These are phyloP conservation scores for Acleris literana DNA, from an alignment of 2,888 invertebrate species.

Conservation along the genomic window DNA sequence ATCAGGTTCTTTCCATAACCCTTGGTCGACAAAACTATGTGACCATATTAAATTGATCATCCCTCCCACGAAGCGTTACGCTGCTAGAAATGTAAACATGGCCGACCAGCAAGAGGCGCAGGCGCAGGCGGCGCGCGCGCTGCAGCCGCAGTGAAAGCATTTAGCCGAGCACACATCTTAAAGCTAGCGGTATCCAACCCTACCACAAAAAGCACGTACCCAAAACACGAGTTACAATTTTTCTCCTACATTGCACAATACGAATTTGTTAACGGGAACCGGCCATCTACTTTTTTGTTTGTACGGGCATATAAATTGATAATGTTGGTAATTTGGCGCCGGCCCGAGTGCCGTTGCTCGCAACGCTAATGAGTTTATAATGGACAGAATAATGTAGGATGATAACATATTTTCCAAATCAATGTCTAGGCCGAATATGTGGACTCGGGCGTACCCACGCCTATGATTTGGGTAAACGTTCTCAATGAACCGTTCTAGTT, in stretches of 20 bases:
- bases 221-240: slow-evolving; percentile 79
- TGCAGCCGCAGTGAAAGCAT: slow-evolving; percentile 69
- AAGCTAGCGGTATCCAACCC: slow-evolving; percentile 74
- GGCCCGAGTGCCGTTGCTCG: slow-evolving; percentile 79
- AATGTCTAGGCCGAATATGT: slow-evolving; percentile 76
- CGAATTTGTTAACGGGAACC: slow-evolving; percentile 82
- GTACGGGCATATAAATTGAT: slow-evolving; percentile 81
- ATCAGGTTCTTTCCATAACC: too few species aligned
- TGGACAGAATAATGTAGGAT: slow-evolving; percentile 77
- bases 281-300: slow-evolving; percentile 82
- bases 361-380: slow-evolving; percentile 83
- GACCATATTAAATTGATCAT: too few species aligned
- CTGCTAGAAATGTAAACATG: too few species aligned
- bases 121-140: slow-evolving; percentile 46
- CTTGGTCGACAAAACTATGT: too few species aligned
- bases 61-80: too few species aligned
- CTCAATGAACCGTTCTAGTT: slow-evolving; percentile 28
- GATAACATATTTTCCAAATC: slow-evolving; percentile 80
- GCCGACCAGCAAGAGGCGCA: too few species aligned
- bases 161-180: slow-evolving; percentile 63
- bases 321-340: slow-evolving; percentile 83
- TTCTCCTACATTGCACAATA: slow-evolving; percentile 82
- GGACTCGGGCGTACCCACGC: slow-evolving; percentile 33
- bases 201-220: slow-evolving; percentile 68
- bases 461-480: slow-evolving; percentile 33